Percentiles rank a stretch among this genome's conserved stretches.
Evolutionary conservation across 53 echinoderm and acorn worm genomes (phyloP).

Genomic region (Antedon mediterranea): DNA sequence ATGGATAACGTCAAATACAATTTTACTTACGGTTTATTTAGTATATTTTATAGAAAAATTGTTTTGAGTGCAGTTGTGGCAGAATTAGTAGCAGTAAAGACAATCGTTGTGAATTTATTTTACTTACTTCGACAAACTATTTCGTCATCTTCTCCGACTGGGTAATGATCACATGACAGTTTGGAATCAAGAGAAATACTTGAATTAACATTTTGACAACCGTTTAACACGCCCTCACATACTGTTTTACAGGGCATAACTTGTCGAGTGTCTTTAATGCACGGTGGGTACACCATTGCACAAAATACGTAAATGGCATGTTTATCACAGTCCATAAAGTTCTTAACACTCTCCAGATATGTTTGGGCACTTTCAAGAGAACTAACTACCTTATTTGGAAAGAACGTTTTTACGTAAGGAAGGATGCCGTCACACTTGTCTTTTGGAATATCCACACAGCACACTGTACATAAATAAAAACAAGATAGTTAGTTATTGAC

Average conservation of each 20-base stretch:
- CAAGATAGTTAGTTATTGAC: too few species aligned
- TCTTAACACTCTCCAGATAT: neutral
- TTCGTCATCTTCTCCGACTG: neutral
- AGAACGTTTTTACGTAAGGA: neutral
- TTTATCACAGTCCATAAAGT: neutral
- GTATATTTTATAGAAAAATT: too few species aligned
- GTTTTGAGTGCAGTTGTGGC: too few species aligned
- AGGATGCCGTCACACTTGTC: neutral
- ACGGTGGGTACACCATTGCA: neutral
- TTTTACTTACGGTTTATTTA: too few species aligned
- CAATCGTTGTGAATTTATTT: neutral
- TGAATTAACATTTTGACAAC: neutral
- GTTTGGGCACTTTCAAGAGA: neutral
- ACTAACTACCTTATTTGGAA: neutral
- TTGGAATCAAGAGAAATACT: neutral
- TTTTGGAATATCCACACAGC: neutral
- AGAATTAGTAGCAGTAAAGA: too few species aligned
- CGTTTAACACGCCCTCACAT: neutral
- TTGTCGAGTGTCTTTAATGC: neutral
- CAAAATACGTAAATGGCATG: neutral
- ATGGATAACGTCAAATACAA: too few species aligned
- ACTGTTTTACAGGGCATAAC: neutral
- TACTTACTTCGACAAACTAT: neutral
- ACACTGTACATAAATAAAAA: neutral
- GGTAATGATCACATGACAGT: neutral